These are phyloP conservation scores for Rhyacichthys aspro DNA, from an alignment of 2,797 vertebrate species.

Conservation along the genomic window DNA sequence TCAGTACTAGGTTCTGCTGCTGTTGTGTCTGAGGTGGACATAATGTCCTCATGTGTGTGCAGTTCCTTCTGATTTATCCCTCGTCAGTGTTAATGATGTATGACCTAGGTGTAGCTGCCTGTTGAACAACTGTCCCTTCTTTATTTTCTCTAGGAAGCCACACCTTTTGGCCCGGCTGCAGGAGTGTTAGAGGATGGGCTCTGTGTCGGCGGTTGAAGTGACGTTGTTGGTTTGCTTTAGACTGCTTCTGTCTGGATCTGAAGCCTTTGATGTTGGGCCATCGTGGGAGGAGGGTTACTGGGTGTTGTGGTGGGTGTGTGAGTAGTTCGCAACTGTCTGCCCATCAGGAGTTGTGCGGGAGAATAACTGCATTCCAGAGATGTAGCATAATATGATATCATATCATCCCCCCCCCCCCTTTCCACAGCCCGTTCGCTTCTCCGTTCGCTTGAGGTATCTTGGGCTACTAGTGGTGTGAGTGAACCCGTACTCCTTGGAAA, in stretches of 20 bases:
- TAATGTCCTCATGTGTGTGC: background rate
- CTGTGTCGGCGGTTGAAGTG: background rate
- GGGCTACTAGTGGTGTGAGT: constrained; percentile 27
- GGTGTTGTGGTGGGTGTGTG: background rate
- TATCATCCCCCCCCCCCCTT: constrained; percentile 20
- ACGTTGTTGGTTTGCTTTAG: background rate
- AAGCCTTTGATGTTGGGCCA: background rate
- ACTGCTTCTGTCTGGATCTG: background rate
- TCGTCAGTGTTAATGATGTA: background rate
- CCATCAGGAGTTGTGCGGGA: constrained; percentile 32
- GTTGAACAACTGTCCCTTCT: background rate
- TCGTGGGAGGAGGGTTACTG: background rate
- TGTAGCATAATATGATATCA: constrained; percentile 6
- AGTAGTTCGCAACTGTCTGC: constrained; percentile 29
- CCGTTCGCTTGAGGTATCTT: constrained; percentile 16
- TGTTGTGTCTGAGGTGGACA: too few relatives aligned
- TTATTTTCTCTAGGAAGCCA: background rate
- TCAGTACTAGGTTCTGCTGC: too few relatives aligned
- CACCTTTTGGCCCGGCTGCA: background rate
- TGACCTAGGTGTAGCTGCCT: background rate
- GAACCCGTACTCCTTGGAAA: constrained; percentile 30
- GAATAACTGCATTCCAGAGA: constrained; percentile 34
- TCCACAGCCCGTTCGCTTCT: constrained; percentile 25
- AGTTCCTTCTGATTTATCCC: background rate
- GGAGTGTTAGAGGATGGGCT: background rate